A percentile compares a stretch with the other conserved stretches of the same genome.
Conservation (phyloP, 2,113 vertebrate genomes). For the Anoplopoma fimbria region DNA sequence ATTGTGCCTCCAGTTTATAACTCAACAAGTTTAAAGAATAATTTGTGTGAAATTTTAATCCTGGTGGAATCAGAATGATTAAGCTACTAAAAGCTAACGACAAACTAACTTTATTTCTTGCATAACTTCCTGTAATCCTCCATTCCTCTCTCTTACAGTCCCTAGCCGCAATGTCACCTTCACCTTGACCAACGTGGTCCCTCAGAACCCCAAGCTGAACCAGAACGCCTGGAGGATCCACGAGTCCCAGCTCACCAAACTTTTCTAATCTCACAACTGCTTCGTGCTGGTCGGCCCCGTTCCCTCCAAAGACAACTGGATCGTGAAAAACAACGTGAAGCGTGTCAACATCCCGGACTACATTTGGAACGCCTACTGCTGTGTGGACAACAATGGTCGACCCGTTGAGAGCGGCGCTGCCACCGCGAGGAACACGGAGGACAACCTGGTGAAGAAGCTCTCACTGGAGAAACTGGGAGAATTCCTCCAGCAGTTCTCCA, state of each 20-base stretch:
- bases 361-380: conserved; percentile 85
- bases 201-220: conserved; percentile 82
- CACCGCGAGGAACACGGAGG: conserved; percentile 76
- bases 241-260: conserved; percentile 71
- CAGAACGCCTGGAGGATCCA: conserved; percentile 80
- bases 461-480: conserved; percentile 66
- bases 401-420: conserved; percentile 74
- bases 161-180: conserved; percentile 82
- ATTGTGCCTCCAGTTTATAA: neutral
- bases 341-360: conserved; percentile 83
- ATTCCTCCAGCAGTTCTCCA: too few species aligned
- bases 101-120: neutral
- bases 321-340: conserved; percentile 79
- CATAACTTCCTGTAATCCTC: neutral
- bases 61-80: too few species aligned
- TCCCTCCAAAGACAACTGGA: conserved; percentile 80
- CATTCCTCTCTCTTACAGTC: conserved; percentile 54
- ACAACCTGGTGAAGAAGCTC: conserved; percentile 71
- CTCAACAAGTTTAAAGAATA: neutral
- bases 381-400: conserved; percentile 73
- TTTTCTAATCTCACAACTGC: conserved; percentile 78
- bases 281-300: conserved; percentile 80
- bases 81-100: too few species aligned
- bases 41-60: neutral
- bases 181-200: conserved; percentile 83